Base-by-base conservation (phyloP, 2,113 vertebrate genomes). In the Nematolebias whitei region DNA sequence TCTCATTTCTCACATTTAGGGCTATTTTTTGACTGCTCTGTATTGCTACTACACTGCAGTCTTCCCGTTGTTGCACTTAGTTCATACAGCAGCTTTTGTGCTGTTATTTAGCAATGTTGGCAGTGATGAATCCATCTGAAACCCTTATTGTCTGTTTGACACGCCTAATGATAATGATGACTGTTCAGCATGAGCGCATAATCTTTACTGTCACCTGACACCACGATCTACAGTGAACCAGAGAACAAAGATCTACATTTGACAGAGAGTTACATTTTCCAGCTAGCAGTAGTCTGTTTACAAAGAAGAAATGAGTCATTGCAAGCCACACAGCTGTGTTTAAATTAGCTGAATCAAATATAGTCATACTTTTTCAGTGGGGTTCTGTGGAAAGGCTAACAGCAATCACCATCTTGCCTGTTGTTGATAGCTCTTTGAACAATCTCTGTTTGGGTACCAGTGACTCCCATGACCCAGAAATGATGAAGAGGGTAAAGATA, bases 121-220 rank as follows among this genome's bases (percentile, higher is more conserved):
- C 20, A 43, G 41, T 48, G 57, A 66, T 59, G 63, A 73, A 83
- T 74, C 74, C 49, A 61, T 76, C 61, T 61, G 45, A 53, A 76
- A 54, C 43, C 51, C 48, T 57, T 4, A 2, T 55, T 60, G 61
- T 73, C 60, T 52, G 63, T 41, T 43, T 72, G 63, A 68, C 44
- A 26, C 24, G 50, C 48, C 51, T 49, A 59, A 68, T 59, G 56
- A 65, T 61, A 67, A 78, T 67, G 62, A 59, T 78, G 60, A 85
- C 52, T 52, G 56, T 56, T 79, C 47, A 47, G 39, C 6, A 39
- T 61, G 71, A 71, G 65, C 61, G 62, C 61, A 75, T 80, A 67
- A 82, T 83, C 71, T 70, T 29, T 53, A 49, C 68, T 12, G 67
- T 82, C 76, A 79, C 78, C 72, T 67, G 68, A 83, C 83, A 47